Percentiles rank a stretch among this genome's conserved stretches.
phyloP scores from a whole-genome alignment of 1,140 invertebrate genomes.

The Sycophaga agraensis region DNA sequence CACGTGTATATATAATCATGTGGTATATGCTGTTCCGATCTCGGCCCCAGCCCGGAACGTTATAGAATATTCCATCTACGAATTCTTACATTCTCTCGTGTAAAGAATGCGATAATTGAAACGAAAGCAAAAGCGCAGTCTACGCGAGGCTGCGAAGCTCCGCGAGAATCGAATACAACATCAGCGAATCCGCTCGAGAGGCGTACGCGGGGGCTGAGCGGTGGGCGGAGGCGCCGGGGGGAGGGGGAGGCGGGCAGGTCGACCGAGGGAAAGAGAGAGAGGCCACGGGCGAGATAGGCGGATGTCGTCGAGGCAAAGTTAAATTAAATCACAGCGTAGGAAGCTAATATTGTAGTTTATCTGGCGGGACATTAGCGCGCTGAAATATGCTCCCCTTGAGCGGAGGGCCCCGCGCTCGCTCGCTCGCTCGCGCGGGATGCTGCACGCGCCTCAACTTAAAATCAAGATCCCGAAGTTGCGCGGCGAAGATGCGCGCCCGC shows the following conservation, averaged over 20 bases:
- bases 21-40: too few species aligned
- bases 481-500: conserved; percentile 34
- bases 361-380: conserved; percentile 54
- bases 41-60: too few species aligned
- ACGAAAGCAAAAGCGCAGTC: too few species aligned
- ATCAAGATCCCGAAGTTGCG: conserved; percentile 57
- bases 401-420: neutral
- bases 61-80: too few species aligned
- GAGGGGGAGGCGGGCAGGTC: neutral
- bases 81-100: too few species aligned
- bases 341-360: conserved; percentile 59
- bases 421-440: neutral
- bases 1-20: too few species aligned
- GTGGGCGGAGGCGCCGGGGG: neutral
- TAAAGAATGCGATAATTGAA: too few species aligned
- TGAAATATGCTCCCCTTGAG: conserved; percentile 55
- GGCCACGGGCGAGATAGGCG: conserved; percentile 30
- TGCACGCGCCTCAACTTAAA: conserved; percentile 48
- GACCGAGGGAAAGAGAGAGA: neutral
- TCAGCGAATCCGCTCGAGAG: neutral
- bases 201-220: too few species aligned
- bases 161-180: neutral
- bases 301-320: conserved; percentile 56
- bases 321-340: conserved; percentile 58
- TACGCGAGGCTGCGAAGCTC: too few species aligned